Evolutionary conservation across 2,888 invertebrate species (phyloP), one percentile per base, ranked within the genome.

Genomic region (Laspeyria flexula): DNA sequence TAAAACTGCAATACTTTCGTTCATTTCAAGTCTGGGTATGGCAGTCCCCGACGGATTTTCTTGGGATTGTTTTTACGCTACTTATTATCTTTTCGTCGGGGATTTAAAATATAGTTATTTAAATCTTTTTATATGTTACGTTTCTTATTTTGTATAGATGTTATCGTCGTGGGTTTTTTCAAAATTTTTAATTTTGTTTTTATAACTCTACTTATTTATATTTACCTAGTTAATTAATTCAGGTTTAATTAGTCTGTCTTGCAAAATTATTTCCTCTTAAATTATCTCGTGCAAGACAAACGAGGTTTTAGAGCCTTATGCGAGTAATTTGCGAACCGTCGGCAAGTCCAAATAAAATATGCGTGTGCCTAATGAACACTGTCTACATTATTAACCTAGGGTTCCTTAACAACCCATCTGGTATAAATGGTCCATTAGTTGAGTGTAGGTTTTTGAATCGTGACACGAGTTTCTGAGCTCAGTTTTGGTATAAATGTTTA

Each of bases 201-300:
- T n/a, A n/a, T n/a, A 59, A 64, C 55, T 56, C 65, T 73, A 76
- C 75, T 79, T 83, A 79, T 81, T 83, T 79, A 79, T 83, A 79
- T 81, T 79, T 80, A 72, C 72, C 55, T 71, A 71, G 75, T 81
- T 84, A 82, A 84, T 84, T 80, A 83, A 82, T 82, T 81, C 67
- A 73, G 76, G 77, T 81, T 77, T 80, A 84, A 85, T 83, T 84
- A 81, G 78, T 78, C 73, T 63, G 73, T 79, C 77, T 79, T 70
- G 68, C 55, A 60, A 79, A 85, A 81, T 81, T 78, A 83, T 83
- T 81, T 75, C 74, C 76, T 64, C 65, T 70, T 86, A 83, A 84
- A 85, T 83, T 81, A 83, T 81, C 75, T 79, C 46, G 73, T 59
- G 52, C 58, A 65, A 69, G 69, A 71, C 59, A 62, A 62, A 62